Percentiles rank a stretch among this genome's conserved stretches.
Evolutionary conservation across 1,140 invertebrate species (phyloP).

Genomic region (Sycobia sp.): DNA sequence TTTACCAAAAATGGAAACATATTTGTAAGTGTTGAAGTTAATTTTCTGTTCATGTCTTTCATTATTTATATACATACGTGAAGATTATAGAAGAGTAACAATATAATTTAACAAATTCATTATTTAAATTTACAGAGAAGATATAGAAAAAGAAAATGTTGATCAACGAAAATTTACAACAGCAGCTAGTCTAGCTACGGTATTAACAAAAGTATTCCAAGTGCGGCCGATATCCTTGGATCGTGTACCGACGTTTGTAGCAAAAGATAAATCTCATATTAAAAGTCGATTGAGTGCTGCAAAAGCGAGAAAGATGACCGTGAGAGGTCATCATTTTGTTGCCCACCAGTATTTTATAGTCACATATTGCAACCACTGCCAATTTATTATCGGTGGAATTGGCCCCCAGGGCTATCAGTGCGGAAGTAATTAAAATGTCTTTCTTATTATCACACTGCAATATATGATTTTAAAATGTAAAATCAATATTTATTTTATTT

Average conservation of each 20-base stretch:
- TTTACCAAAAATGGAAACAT: slow-evolving; percentile 73
- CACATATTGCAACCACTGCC: slow-evolving; percentile 91
- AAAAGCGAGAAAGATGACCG: slow-evolving; percentile 76
- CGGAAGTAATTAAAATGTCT: slow-evolving; percentile 67
- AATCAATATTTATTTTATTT: slow-evolving; percentile 31
- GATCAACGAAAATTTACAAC: slow-evolving; percentile 74
- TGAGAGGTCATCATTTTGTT: slow-evolving; percentile 88
- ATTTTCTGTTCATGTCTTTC: not conserved
- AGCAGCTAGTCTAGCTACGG: slow-evolving; percentile 78
- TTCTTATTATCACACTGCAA: not conserved
- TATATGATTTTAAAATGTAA: too few species aligned
- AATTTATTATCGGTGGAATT: slow-evolving; percentile 89
- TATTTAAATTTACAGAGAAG: slow-evolving; percentile 63
- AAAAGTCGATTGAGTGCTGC: slow-evolving; percentile 74
- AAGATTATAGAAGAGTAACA: not conserved
- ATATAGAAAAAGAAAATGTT: slow-evolving; percentile 72
- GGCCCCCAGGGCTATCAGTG: slow-evolving; percentile 93
- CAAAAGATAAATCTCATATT: slow-evolving; percentile 79
- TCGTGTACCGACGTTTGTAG: slow-evolving; percentile 78
- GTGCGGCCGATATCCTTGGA: slow-evolving; percentile 69
- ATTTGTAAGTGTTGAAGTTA: slow-evolving; percentile 65
- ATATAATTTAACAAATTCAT: not conserved
- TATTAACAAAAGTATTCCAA: slow-evolving; percentile 76
- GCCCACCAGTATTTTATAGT: slow-evolving; percentile 87
- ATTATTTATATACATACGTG: not conserved